Evolutionary conservation across 2,113 vertebrate species (phyloP).

Genomic region (Nematolebias whitei): DNA sequence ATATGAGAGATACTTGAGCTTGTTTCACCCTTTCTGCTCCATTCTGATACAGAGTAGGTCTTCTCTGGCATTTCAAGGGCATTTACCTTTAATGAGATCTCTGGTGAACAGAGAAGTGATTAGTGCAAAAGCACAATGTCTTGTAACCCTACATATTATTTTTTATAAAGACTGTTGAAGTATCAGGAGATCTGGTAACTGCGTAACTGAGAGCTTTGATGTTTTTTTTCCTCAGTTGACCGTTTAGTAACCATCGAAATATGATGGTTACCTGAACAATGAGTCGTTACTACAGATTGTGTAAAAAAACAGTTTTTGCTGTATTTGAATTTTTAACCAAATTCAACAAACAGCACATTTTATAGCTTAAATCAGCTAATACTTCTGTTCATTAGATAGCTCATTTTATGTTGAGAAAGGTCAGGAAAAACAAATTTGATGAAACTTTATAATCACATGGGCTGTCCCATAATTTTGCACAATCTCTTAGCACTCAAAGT

Average conservation of each 20-base stretch:
- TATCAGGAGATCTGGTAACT: slow-evolving; percentile 63
- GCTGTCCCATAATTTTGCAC: too few species aligned
- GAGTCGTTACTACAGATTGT: slow-evolving; percentile 57
- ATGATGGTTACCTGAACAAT: slow-evolving; percentile 64
- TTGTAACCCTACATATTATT: slow-evolving; percentile 37
- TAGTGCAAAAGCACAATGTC: slow-evolving; percentile 60
- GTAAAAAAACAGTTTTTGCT: too few species aligned
- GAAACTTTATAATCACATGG: too few species aligned
- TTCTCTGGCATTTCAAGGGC: slow-evolving; percentile 53
- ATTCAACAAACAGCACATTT: too few species aligned
- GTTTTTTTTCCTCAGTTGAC: slow-evolving; percentile 79
- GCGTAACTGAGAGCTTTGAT: slow-evolving; percentile 74
- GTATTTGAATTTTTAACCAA: too few species aligned
- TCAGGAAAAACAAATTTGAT: too few species aligned
- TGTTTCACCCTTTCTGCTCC: slow-evolving; percentile 39
- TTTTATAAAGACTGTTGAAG: slow-evolving; percentile 59
- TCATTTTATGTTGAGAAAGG: too few species aligned
- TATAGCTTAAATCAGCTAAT: not conserved
- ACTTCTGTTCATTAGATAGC: too few species aligned
- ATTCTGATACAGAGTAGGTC: slow-evolving; percentile 27
- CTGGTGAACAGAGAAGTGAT: slow-evolving; percentile 54
- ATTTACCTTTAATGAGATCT: slow-evolving; percentile 49
- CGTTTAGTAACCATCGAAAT: slow-evolving; percentile 78
- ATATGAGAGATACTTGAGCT: slow-evolving; percentile 20
- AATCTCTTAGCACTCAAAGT: slow-evolving; percentile 3